These are phyloP conservation scores for Pholis gunnellus DNA, from an alignment of 2,113 vertebrate species.

Conservation along the genomic window DNA sequence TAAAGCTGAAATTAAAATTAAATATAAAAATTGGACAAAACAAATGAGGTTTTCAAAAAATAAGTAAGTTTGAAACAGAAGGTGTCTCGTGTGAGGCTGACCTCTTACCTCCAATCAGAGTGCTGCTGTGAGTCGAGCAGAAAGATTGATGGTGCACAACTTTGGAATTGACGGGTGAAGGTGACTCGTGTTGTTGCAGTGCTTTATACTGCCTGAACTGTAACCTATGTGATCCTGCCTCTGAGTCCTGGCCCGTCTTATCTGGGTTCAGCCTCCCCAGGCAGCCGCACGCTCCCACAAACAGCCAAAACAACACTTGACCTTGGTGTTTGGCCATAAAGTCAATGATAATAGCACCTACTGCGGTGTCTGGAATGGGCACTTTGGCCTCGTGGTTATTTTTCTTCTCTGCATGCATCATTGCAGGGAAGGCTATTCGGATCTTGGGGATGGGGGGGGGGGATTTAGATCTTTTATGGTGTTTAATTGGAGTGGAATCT, in stretches of 20 bases:
- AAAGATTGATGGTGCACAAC: conserved; percentile 25
- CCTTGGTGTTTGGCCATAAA: conserved; percentile 61
- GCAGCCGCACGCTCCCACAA: neutral
- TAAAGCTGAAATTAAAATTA: neutral
- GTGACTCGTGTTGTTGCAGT: conserved; percentile 43
- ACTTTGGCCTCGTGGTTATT: conserved; percentile 19
- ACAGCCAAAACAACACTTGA: conserved; percentile 56
- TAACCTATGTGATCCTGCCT: conserved; percentile 48
- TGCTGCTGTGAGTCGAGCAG: neutral
- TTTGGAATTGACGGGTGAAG: conserved; percentile 50
- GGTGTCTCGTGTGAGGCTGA: neutral
- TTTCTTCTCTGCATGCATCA: conserved; percentile 44
- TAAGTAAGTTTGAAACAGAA: neutral
- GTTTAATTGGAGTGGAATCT: conserved; percentile 26
- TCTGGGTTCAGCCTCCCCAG: conserved; percentile 40
- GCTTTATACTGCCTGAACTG: conserved; percentile 29
- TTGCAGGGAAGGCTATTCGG: conserved; percentile 25
- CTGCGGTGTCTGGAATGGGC: conserved; percentile 31
- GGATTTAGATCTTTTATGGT: conserved; percentile 36
- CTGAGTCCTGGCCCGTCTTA: conserved; percentile 29
- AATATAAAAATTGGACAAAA: too few relatives aligned
- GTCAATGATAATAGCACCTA: conserved; percentile 58
- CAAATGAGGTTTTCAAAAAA: neutral
- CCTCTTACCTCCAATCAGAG: conserved; percentile 34
- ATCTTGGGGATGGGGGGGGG: neutral